Base-by-base conservation (phyloP, 2,797 vertebrate genomes). In the Clarias laeviceps region DNA sequence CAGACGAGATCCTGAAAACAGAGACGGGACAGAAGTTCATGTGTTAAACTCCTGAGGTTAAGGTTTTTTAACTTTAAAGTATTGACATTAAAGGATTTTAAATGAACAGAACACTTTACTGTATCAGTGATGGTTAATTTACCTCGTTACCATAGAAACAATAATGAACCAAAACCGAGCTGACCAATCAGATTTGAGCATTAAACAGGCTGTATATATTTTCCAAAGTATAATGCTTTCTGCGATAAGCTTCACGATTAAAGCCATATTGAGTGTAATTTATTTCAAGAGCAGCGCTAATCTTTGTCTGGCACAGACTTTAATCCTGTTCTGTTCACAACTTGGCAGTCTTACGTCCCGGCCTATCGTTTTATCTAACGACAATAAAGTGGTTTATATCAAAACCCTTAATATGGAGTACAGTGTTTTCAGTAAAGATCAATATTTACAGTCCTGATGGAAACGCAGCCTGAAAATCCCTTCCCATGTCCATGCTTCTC, bases 1-100 rank as follows among this genome's bases (percentile, higher is more conserved):
- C 91, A 99, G 96, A 89, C 98, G 98, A 77, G 98, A 99, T 97
- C 98, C 98, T 99, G 81, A 89, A 57, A 88, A 0, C 72, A 83
- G 77, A 22, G 20, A 61, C n/a, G 85, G 37, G 81, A 45, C 45
- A 50, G 84, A 83, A 29, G 66, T 83, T 80, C 45, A 82, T 29
- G 24, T 50, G 56, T 62, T 59, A 70, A 69, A 34, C 66, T 69
- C 32, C 32, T 69, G 66, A 69, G 37, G 34, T 68, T 68, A 17
- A 17, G 20, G 17, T 7, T 7, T 7, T 40, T 20, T 37, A 34
- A 40, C 20, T 24, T 12, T 40, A 12, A 22, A 69, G 18, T 8
- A 17, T 29, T 32, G 27, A 66, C 5, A 6, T 29, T 69, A 18
- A 7, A 34, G 66, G 32, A 17, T 32, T 15, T 29, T 18, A 66